Conservation (phyloP, 2,797 vertebrate species). For the Hydrolagus colliei region DNA sequence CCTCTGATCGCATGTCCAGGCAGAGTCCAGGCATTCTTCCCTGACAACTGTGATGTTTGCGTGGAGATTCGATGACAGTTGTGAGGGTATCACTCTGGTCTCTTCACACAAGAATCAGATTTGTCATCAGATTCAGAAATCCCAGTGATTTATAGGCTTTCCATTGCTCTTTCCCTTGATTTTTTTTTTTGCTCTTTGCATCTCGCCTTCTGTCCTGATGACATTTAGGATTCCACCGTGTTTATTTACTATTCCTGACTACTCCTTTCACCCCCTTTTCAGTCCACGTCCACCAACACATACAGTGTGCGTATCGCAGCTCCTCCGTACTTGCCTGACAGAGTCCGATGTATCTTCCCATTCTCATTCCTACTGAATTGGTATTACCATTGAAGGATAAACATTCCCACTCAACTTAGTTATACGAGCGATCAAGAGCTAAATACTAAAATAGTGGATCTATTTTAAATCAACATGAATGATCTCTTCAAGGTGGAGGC, state of each 20-base stretch:
- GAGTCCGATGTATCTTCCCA: not conserved
- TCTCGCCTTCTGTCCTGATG: constrained; percentile 42
- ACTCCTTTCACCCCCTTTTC: constrained; percentile 32
- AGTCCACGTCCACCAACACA: constrained; percentile 2
- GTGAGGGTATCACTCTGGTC: constrained; percentile 59
- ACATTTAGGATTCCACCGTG: constrained; percentile 51
- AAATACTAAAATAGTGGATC: not conserved
- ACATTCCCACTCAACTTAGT: not conserved
- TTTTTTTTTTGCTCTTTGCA: constrained; percentile 44
- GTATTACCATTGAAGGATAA: not conserved
- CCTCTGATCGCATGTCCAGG: constrained; percentile 72
- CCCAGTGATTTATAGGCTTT: constrained; percentile 74
- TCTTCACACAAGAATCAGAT: constrained; percentile 75
- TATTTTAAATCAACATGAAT: not conserved
- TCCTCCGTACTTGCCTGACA: not conserved
- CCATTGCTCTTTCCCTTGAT: constrained; percentile 47
- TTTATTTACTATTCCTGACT: constrained; percentile 49
- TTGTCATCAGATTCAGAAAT: constrained; percentile 88
- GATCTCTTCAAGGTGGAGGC: not conserved
- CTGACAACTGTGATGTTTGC: constrained; percentile 87
- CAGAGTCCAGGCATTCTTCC: constrained; percentile 57
- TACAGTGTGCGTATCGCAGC: not conserved
- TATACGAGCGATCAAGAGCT: not conserved
- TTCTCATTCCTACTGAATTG: not conserved
- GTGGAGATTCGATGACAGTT: constrained; percentile 81